phyloP scores from a whole-genome alignment of 2,888 invertebrate genomes.

The Timema cristinae region DNA sequence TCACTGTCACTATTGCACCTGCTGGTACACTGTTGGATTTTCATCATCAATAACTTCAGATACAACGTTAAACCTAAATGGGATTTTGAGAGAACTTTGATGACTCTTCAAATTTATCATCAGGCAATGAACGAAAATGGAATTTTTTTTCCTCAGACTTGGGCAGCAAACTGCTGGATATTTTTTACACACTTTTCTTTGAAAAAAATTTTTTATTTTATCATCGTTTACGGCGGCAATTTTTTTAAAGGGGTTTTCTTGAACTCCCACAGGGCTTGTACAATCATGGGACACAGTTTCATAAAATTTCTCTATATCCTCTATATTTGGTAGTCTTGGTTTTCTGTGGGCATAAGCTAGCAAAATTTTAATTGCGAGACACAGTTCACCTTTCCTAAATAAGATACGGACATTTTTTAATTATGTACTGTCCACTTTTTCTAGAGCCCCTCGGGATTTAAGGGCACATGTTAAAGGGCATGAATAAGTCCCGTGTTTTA shows the following conservation, averaged over 20 bases:
- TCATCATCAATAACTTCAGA: conserved; percentile 98
- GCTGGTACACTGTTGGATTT: conserved; percentile 92
- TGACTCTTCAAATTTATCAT: conserved; percentile 90
- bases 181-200: conserved; percentile 84
- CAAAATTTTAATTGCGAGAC: conserved; percentile 89
- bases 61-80: conserved; percentile 86
- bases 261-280: conserved; percentile 94
- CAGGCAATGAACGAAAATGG: conserved; percentile 77
- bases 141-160: conserved; percentile 84
- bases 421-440: conserved; percentile 75
- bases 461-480: conserved; percentile 81
- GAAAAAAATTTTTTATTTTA: conserved; percentile 81
- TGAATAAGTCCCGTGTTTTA: conserved; percentile 87
- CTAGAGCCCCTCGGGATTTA: conserved; percentile 75
- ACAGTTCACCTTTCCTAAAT: conserved; percentile 95
- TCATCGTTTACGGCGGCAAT: conserved; percentile 87
- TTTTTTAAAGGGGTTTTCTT: conserved; percentile 93
- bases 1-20: conserved; percentile 96
- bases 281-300: conserved; percentile 95
- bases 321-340: conserved; percentile 77
- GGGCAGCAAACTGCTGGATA: conserved; percentile 83
- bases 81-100: conserved; percentile 92
- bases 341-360: conserved; percentile 86
- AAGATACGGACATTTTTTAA: conserved; percentile 89
- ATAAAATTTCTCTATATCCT: conserved; percentile 97